Base-by-base conservation (phyloP, 2,888 invertebrate genomes). In the Argyresthia albistria region DNA sequence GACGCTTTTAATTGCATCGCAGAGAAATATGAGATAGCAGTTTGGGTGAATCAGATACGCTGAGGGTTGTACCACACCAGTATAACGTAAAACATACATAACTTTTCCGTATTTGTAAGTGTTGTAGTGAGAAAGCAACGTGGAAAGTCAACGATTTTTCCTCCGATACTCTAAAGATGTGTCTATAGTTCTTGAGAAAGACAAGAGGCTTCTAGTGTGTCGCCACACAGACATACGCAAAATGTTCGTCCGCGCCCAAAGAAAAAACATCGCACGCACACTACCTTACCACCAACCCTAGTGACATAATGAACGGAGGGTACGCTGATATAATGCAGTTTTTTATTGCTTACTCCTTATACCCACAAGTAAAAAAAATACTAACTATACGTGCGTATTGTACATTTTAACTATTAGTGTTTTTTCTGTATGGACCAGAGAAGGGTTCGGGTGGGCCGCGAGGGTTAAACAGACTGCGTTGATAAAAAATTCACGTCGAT, bases 261-360 rank as follows among this genome's bases (percentile, higher is more conserved):
- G 35, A 6, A 64, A 69, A 60, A 71, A 73, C 66, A 66, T 57
- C 53, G 51, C 61, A 65, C 67, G 69, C 76, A 71, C 76, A 70
- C 62, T 63, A 59, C 59, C 59, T 56, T 57, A 48, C 46, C 9
- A 54, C 55, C 61, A 67, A 73, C 82, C 84, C 84, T 74, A 72
- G 67, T 72, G 73, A 71, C 69, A 70, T 81, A 80, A 83, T 79
- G 80, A 80, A 76, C 79, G 83, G 82, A 79, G 83, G 81, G 78
- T 70, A 75, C 70, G 64, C 75, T 83, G 84, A 84, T 87, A 86
- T 86, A 87, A 84, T 86, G 87, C 84, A 82, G 76, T 86, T 87
- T 87, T 87, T 87, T 87, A 84, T 84, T 83, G 80, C 84, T 73
- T 70, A 70, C 81, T 86, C 76, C 80, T 80, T 76, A 76, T 80